Percentiles rank a stretch among this genome's conserved stretches.
These are phyloP conservation scores for Rhodeus uyekii DNA, from an alignment of 2,797 vertebrate species.

Conservation along the genomic window DNA sequence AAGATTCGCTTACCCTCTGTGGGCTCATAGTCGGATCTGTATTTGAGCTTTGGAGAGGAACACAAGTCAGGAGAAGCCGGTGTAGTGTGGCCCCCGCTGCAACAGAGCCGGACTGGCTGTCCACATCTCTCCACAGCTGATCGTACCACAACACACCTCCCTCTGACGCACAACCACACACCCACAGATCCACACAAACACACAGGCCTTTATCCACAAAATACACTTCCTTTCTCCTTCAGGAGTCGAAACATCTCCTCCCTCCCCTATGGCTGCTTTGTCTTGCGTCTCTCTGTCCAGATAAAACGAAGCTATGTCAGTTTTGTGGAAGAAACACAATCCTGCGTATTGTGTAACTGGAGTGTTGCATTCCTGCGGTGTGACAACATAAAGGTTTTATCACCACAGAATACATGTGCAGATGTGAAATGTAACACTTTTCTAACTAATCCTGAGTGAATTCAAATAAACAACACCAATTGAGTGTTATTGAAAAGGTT, in stretches of 20 bases:
- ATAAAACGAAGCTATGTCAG: conserved; percentile 9
- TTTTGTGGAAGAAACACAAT: conserved; percentile 19
- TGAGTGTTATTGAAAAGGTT: not conserved
- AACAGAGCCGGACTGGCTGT: not conserved
- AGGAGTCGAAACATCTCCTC: not conserved
- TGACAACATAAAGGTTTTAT: not conserved
- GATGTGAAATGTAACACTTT: not conserved
- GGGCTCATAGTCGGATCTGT: conserved; percentile 18
- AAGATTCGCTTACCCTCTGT: conserved; percentile 5
- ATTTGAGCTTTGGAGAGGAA: conserved; percentile 7
- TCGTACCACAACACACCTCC: conserved; percentile 24
- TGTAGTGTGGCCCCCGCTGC: conserved; percentile 16
- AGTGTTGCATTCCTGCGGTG: conserved; percentile 5
- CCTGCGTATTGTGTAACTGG: not conserved
- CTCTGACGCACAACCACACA: conserved; percentile 29
- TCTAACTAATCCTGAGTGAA: not conserved
- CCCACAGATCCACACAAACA: conserved; percentile 16
- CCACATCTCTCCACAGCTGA: conserved; percentile 34
- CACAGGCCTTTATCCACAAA: not conserved
- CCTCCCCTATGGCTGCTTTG: not conserved
- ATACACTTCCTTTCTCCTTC: not conserved
- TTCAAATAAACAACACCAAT: not conserved
- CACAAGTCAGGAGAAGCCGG: conserved; percentile 19
- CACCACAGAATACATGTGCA: not conserved
- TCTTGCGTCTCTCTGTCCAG: not conserved